Conservation (phyloP, 2,113 vertebrate genomes). For the Campylorhamphus procurvoides region DNA sequence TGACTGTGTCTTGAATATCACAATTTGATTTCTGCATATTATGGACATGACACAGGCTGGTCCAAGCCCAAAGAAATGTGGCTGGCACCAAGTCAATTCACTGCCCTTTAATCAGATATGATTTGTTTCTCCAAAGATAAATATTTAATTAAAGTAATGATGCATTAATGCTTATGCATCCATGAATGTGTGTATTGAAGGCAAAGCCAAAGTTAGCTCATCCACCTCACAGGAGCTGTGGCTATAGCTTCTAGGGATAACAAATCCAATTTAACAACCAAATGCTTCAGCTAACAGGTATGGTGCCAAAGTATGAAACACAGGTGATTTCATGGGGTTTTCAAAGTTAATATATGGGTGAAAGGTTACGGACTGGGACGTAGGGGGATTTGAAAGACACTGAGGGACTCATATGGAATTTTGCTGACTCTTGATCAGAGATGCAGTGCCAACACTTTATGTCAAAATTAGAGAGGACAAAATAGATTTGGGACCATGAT, state of each 20-base stretch:
- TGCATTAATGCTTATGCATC: not conserved
- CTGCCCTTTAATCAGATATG: not conserved
- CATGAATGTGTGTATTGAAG: not conserved
- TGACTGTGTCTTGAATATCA: not conserved
- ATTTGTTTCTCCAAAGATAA: not conserved
- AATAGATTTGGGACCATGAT: not conserved
- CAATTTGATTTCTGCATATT: not conserved
- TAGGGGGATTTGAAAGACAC: not conserved
- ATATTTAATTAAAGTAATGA: not conserved
- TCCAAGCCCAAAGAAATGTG: not conserved
- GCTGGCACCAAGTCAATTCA: not conserved
- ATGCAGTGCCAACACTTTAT: not conserved
- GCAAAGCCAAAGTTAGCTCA: not conserved
- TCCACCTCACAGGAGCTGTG: not conserved
- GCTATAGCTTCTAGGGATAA: not conserved
- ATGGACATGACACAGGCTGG: not conserved
- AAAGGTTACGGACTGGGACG: not conserved
- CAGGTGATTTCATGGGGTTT: not conserved
- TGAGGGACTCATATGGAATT: not conserved
- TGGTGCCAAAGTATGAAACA: not conserved
- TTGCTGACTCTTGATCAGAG: not conserved
- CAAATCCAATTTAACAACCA: not conserved
- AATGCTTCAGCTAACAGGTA: not conserved
- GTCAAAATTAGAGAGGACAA: not conserved
- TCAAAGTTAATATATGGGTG: not conserved